These are phyloP conservation scores for Coenobita brevimanus DNA, from an alignment of 1,140 invertebrate genomes.

Conservation along the genomic window DNA sequence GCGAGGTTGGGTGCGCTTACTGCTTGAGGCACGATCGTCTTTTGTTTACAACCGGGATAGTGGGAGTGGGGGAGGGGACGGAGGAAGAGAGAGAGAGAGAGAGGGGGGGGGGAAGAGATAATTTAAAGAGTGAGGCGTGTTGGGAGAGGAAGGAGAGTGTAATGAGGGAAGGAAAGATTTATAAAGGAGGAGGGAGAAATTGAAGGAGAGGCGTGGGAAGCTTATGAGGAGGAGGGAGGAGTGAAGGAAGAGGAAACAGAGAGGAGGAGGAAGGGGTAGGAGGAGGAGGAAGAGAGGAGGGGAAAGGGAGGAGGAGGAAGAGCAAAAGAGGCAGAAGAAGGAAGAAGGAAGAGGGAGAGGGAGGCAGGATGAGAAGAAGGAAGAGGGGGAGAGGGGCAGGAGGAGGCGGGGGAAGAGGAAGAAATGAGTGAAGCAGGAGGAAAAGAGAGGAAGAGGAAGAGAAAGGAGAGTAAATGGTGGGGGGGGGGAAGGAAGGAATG, in stretches of 20 bases:
- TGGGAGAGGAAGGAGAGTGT: not conserved
- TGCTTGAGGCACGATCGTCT: not conserved
- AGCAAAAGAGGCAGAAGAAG: no score
- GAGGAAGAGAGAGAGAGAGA: not conserved
- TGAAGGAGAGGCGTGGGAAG: no score
- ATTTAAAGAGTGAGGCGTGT: no score
- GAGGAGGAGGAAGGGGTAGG: not conserved
- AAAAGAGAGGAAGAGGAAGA: no score
- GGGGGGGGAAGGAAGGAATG: not conserved
- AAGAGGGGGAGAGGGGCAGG: no score
- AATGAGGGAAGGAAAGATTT: not conserved
- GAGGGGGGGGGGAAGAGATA: not conserved
- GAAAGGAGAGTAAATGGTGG: no score
- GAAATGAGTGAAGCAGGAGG: no score
- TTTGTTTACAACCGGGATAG: conserved; percentile 19
- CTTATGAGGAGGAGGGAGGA: not conserved
- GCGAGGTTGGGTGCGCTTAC: no score
- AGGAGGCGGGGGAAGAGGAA: no score
- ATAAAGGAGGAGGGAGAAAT: not conserved
- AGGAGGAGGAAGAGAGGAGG: not conserved
- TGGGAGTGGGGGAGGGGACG: not conserved
- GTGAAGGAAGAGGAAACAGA: not conserved
- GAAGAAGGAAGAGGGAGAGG: no score
- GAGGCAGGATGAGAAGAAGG: no score
- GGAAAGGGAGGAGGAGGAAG: not conserved